Evolutionary conservation across 2,113 vertebrate genomes (phyloP), one percentile per base, ranked within the genome.

Genomic region (Panthera tigris): DNA sequence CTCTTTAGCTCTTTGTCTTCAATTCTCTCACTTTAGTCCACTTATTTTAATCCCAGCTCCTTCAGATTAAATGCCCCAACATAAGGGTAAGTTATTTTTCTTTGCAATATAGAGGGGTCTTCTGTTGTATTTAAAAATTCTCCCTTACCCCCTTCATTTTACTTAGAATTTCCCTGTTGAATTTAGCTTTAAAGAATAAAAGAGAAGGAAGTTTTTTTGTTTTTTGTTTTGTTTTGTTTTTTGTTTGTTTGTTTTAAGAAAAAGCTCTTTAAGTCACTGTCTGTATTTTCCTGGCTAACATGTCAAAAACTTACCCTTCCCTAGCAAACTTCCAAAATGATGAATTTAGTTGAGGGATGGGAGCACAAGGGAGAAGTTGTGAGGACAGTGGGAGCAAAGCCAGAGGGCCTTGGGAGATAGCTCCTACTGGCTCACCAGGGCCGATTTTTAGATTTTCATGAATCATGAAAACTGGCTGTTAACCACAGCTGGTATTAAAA

Each of bases 121-220:
- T 94, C 27, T 66, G 16, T 11, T 90, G 27, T 21, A 1, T 83
- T 74, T 73, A 48, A 91, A 86, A 76, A 66, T 48, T 16, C 16
- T 33, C 10, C 71, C 50, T 78, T 57, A 82, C 7, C 36, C 3
- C 13, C 80, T 91, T 81, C 19, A 39, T 74, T 83, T 31, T 18
- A 78, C 10, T 90, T 84, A 19, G 15, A 84, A 84, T 76, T 91
- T 63, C 27, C 29, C 3, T 76, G 23, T 74, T 86, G 27, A 57
- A 48, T 73, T 96, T 74, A 94, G 81, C 57, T 82, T 25, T 7
- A 90, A 91, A 81, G 57, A n/a, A 74, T 74, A 65, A 91, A 87
- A 33, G 31, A 91, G 14, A 74, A 68, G 33, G 6, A 36, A 81
- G 7, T 18, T 57, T 57, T 57, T 16, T 57, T 21, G 19, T 57